These are phyloP conservation scores for Eubasilissa regina DNA, from an alignment of 1,140 invertebrate genomes.

Conservation along the genomic window DNA sequence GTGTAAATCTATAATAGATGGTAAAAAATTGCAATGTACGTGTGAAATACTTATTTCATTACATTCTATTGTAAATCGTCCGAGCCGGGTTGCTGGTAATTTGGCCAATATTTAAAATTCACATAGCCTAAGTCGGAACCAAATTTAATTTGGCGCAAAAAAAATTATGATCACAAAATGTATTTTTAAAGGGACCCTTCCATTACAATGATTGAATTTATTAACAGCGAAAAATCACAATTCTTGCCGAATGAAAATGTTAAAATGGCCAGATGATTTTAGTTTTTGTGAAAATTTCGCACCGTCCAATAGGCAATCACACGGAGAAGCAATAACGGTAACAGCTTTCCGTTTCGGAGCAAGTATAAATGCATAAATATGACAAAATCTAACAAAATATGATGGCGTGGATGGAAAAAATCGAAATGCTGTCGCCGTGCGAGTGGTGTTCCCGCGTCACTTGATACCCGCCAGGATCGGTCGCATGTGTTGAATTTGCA, in stretches of 20 bases:
- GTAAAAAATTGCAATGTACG: too few species aligned
- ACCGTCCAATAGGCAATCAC: constrained; percentile 28
- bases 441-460: constrained; percentile 21
- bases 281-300: constrained; percentile 33
- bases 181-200: too few species aligned
- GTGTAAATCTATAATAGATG: too few species aligned
- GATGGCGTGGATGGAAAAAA: constrained; percentile 21
- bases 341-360: neutral
- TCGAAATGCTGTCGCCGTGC: constrained; percentile 8
- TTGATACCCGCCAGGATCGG: constrained; percentile 20
- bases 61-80: too few species aligned
- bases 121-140: too few species aligned
- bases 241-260: neutral
- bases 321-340: constrained; percentile 1
- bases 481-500: constrained; percentile 46
- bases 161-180: too few species aligned
- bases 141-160: too few species aligned
- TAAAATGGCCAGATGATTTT: constrained; percentile 9
- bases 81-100: too few species aligned
- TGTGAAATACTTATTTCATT: too few species aligned
- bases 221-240: neutral
- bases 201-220: too few species aligned
- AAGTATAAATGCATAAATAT: constrained; percentile 18
- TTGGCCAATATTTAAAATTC: too few species aligned
- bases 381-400: constrained; percentile 33